A percentile compares a stretch with the other conserved stretches of the same genome.
These are phyloP conservation scores for Crossaster papposus DNA, from an alignment of 53 echinoderm and acorn worm genomes.

Conservation along the genomic window DNA sequence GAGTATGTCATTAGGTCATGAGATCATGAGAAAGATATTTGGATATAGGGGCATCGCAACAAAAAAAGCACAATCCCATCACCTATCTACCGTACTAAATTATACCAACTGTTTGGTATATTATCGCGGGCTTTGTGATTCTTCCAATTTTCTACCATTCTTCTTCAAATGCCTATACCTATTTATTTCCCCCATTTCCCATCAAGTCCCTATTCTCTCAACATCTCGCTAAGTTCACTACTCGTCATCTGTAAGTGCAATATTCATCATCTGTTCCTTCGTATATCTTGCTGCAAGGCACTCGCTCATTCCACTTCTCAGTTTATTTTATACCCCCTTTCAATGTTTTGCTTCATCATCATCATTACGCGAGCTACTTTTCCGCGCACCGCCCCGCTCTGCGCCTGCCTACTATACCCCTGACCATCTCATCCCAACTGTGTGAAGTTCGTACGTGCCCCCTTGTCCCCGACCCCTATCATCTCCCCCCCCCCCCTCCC, in stretches of 20 bases:
- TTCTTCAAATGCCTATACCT: background rate
- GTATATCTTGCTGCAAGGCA: background rate
- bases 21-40: no score
- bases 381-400: background rate
- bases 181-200: background rate
- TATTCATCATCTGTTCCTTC: constrained; percentile 1
- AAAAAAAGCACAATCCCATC: background rate
- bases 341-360: constrained; percentile 41
- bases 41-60: no score
- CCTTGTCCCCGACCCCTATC: background rate
- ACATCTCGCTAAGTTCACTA: background rate
- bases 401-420: constrained; percentile 9
- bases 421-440: constrained; percentile 1
- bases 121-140: background rate
- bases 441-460: constrained; percentile 40
- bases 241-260: constrained; percentile 12
- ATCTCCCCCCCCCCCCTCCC: constrained; percentile 10
- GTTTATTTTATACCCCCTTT: constrained; percentile 3
- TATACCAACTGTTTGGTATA: background rate
- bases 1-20: no score
- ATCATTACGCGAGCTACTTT: background rate
- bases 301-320: constrained; percentile 48
- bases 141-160: background rate
- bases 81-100: no score
- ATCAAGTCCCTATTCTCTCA: background rate